These are phyloP conservation scores for Zoanthus sansibaricus DNA, from an alignment of 92 coral and sea anemone species.

Conservation along the genomic window DNA sequence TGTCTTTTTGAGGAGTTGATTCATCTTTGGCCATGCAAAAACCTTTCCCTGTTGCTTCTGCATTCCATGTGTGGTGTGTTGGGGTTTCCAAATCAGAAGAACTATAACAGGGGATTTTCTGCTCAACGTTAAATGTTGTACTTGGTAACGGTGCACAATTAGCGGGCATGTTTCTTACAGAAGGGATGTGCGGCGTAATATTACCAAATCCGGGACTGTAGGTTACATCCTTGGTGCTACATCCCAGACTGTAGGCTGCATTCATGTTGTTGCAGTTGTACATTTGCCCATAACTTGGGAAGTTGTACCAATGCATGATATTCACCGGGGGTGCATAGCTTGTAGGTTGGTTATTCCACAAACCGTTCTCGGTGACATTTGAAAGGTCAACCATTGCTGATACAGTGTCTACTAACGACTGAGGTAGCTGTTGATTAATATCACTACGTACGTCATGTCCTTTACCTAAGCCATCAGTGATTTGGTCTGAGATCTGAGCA, in stretches of 20 bases:
- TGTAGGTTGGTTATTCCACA: not conserved
- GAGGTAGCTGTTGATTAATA: not conserved
- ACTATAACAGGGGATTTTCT: conserved; percentile 15
- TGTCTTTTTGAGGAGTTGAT: not conserved
- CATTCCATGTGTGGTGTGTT: not conserved
- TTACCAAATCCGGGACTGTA: not conserved
- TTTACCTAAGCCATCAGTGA: not conserved
- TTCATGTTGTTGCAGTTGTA: not conserved
- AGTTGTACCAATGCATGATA: conserved; percentile 13
- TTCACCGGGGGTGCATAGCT: not conserved
- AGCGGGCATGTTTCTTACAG: not conserved
- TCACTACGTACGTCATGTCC: not conserved
- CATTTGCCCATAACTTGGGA: conserved; percentile 20
- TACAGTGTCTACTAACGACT: not conserved
- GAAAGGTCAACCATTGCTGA: conserved; percentile 5
- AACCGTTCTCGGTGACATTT: not conserved
- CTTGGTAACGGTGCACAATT: conserved; percentile 36
- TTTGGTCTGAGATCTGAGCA: not conserved
- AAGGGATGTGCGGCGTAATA: not conserved
- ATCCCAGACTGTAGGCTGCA: not conserved
- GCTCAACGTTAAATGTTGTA: conserved; percentile 10
- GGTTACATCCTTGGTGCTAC: not conserved
- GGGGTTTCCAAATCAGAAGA: not conserved
- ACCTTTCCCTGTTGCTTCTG: not conserved
- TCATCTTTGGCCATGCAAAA: not conserved